Percentiles rank a stretch among this genome's conserved stretches.
These are phyloP conservation scores for Proterorhinus semilunaris DNA, from an alignment of 2,113 vertebrate species.

Conservation along the genomic window DNA sequence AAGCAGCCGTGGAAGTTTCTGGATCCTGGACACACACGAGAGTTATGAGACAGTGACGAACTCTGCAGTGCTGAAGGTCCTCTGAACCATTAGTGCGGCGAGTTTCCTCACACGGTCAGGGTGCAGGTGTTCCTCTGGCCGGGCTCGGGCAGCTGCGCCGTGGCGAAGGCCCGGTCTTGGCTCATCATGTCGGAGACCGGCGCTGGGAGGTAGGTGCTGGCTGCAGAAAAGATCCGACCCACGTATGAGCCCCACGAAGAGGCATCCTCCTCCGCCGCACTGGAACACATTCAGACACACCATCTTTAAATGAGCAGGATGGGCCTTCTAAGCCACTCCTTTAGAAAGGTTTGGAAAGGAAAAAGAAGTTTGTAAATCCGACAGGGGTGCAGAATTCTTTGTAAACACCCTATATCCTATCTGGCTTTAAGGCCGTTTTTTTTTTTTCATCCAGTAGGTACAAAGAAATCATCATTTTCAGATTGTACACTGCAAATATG, in stretches of 20 bases:
- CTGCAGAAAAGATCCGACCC: constrained; percentile 94
- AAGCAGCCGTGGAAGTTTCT: constrained; percentile 91
- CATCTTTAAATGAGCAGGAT: background rate
- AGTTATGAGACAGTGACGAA: too few relatives aligned
- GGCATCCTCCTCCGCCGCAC: constrained; percentile 84
- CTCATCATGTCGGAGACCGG: constrained; percentile 96
- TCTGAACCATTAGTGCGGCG: too few relatives aligned
- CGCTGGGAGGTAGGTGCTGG: constrained; percentile 93
- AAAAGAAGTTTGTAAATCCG: too few relatives aligned
- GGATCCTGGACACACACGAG: constrained; percentile 78
- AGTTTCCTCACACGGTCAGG: constrained; percentile 80
- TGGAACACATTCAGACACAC: constrained; percentile 32
- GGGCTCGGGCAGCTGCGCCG: constrained; percentile 82
- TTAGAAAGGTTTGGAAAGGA: too few relatives aligned
- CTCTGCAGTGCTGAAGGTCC: too few relatives aligned
- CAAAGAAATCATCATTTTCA: too few relatives aligned
- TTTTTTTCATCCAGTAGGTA: too few relatives aligned
- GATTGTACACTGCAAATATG: too few relatives aligned
- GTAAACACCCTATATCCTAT: too few relatives aligned
- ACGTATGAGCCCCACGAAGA: constrained; percentile 89
- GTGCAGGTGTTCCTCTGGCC: constrained; percentile 88
- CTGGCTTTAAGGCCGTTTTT: too few relatives aligned
- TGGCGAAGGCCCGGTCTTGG: constrained; percentile 95
- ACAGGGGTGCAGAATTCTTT: too few relatives aligned
- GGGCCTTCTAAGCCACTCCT: too few relatives aligned